These are phyloP conservation scores for Trachops cirrhosus DNA, from an alignment of 2,797 vertebrate genomes.

Conservation along the genomic window DNA sequence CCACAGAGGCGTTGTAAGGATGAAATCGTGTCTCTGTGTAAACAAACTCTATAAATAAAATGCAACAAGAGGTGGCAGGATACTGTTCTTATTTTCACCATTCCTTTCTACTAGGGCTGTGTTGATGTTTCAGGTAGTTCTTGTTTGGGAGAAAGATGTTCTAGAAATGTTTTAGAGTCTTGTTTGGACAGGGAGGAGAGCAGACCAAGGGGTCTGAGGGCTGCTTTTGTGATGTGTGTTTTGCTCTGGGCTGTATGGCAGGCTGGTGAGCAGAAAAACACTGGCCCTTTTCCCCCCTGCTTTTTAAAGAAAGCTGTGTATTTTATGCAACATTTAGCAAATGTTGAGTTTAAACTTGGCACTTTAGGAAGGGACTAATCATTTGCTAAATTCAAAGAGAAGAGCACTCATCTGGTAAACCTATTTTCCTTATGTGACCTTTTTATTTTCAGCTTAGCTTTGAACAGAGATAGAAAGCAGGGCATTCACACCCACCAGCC, in stretches of 20 bases:
- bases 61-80: neutral
- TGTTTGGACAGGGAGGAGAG: neutral
- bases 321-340: constrained; percentile 17
- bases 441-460: neutral
- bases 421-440: neutral
- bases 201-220: neutral
- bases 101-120: neutral
- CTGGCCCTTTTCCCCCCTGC: neutral
- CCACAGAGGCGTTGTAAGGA: neutral
- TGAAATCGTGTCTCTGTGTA: neutral
- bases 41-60: neutral
- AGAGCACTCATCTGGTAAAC: neutral
- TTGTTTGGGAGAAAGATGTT: neutral
- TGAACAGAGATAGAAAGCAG: neutral
- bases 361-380: neutral
- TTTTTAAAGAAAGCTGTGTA: neutral
- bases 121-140: neutral
- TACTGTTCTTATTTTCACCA: neutral
- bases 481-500: neutral
- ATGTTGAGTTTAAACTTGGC: neutral
- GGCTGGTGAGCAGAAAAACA: neutral
- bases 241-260: neutral
- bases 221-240: neutral
- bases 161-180: neutral
- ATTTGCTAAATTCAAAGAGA: constrained; percentile 43